Evolutionary conservation across 92 coral and sea anemone species (phyloP), one percentile per base, ranked within the genome.

Genomic region (Muricea muricata): DNA sequence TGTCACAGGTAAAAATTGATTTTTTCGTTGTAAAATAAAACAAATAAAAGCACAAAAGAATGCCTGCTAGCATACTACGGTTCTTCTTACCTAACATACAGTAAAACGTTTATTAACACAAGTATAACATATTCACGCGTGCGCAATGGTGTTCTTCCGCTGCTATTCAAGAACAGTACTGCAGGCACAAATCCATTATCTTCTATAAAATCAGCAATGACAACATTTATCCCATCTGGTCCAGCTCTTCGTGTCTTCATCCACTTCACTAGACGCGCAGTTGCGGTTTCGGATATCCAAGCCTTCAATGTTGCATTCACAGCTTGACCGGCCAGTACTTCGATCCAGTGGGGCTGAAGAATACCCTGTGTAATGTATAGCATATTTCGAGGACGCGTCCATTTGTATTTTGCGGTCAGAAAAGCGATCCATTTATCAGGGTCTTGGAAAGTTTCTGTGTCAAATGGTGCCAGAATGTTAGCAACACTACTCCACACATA

Each of bases 231-330:
- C 45, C 80, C 80, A 21, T 47, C 30, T 1, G 80, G 15, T 47
- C 80, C 80, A 1, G 31, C 29, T 26, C 24, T 26, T 28, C 80
- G 80, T 14, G 26, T 75, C 30, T 50, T 75, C 39, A 75, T 28
- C 80, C 80, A 75, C 21, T 75, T 46, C 26, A 48, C 65, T 33
- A 75, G 52, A 47, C 30, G 37, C 7, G 66, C 9, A 18, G 54
- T 25, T 28, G 80, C 80, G 4, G 80, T 75, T 75, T 75, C 41
- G 20, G 80, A 47, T 7, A 75, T 14, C 80, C 80, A 75, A 24
- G 80, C 20, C 56, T 75, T 75, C 23, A 75, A 32, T 17, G 80
- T 75, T 0, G 80, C 80, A 75, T 75, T 75, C 8, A 75, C 80
- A 0, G 65, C 40, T 48, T 47, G 61, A 4, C 80, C 80, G n/a